Percentiles rank a stretch among this genome's conserved stretches.
Conservation (phyloP, 2,888 invertebrate genomes). For the Mythimna loreyi region DNA sequence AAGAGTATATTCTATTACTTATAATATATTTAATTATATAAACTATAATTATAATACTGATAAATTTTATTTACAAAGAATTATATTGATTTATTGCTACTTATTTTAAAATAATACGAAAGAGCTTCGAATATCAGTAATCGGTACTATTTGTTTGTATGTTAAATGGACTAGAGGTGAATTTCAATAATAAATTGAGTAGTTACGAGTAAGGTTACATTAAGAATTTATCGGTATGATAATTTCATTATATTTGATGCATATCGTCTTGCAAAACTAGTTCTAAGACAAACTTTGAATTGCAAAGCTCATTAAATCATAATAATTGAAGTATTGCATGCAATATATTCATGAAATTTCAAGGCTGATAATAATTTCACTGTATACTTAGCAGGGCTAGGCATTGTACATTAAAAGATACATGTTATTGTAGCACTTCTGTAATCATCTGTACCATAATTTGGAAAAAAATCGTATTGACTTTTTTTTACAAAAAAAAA, state of each 20-base stretch:
- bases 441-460: background rate
- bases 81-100: constrained; percentile 56
- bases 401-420: background rate
- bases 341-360: constrained; percentile 2
- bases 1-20: constrained; percentile 45
- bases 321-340: constrained; percentile 21
- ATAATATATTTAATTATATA: constrained; percentile 39
- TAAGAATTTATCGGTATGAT: constrained; percentile 24
- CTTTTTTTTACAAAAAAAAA: background rate
- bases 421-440: constrained; percentile 5
- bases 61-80: constrained; percentile 67
- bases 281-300: constrained; percentile 19
- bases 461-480: background rate
- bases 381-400: background rate
- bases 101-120: constrained; percentile 28
- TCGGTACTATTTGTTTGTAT: constrained; percentile 45
- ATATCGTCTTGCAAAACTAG: constrained; percentile 29
- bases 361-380: constrained; percentile 13
- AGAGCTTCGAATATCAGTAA: constrained; percentile 25
- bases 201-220: constrained; percentile 14
- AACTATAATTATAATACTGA: constrained; percentile 67
- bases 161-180: constrained; percentile 43
- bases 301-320: constrained; percentile 36
- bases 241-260: constrained; percentile 35
- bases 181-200: constrained; percentile 43